Base-by-base conservation (phyloP, 1,140 invertebrate genomes). In the Contarinia nasturtii region DNA sequence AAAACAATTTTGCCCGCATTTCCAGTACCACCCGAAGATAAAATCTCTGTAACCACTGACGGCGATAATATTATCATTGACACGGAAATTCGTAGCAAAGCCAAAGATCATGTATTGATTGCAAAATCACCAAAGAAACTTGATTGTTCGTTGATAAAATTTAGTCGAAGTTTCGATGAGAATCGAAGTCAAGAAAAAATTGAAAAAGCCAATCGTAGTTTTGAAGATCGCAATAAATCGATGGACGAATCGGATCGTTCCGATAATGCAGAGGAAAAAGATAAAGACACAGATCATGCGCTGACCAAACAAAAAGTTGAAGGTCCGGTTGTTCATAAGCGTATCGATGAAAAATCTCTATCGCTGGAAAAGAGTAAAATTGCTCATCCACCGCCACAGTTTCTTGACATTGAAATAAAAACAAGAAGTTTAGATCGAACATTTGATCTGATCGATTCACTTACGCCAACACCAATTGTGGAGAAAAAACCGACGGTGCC, bases 71-170 rank as follows among this genome's bases (percentile, higher is more conserved):
- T 75, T 48, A 75, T 75, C 14, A 75, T 75, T 49, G 73, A 75
- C 64, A 74, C 73, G 1, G 72, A 74, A 56, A 73, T 74, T 19
- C 73, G 63, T 50, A 74, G 70, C 36, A 75, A 74, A 55, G 71
- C 68, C 1, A 71, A 74, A 57, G 73, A 75, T 58, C 72, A 74
- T 53, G 73, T 75, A n/a, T 71, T 79, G 47, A 78, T 79, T 53
- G 76, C 76, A 0, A 79, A 79, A 57, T 75, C 75, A 18, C 76
- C 76, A 2, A 74, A 77, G 49, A 77, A 77, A 53, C 54, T 79
- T 5, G 76, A 79, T 52, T 77, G 74, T 50, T 76, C 74, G 51
- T 54, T 73, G 47, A 71, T 74, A 8, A 77, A 77, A 60, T 71
- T 78, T 20, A 79, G 75, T 51, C 71, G 75, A 52, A 79, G 76